These are phyloP conservation scores for Hydrochoerus hydrochaeris DNA, from an alignment of 2,113 vertebrate species.

Conservation along the genomic window DNA sequence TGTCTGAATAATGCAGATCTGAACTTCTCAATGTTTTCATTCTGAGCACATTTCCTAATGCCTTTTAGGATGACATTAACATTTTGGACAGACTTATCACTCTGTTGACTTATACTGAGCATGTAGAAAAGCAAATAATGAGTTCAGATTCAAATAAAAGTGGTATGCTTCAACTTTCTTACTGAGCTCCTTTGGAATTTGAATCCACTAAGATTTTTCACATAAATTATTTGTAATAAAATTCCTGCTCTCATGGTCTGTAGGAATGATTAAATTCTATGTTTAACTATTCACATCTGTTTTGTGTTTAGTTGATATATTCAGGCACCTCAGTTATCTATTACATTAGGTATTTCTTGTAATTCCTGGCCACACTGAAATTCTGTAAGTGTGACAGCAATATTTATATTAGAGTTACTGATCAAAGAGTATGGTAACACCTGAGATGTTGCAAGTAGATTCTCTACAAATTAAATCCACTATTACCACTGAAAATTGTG, in stretches of 20 bases:
- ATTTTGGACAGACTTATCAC: background rate
- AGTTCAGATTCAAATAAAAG: conserved; percentile 33
- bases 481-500: background rate
- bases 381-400: background rate
- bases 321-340: background rate
- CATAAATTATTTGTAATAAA: background rate
- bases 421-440: background rate
- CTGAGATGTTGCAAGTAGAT: background rate
- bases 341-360: background rate
- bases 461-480: background rate
- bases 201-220: background rate
- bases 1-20: background rate
- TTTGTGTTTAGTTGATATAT: conserved; percentile 4
- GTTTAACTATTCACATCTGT: background rate
- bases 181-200: background rate
- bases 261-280: background rate
- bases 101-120: background rate
- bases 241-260: background rate
- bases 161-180: background rate
- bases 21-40: background rate
- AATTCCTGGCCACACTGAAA: background rate
- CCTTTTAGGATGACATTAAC: background rate
- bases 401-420: background rate
- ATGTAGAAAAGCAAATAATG: background rate
- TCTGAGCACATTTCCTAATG: background rate